Conservation (phyloP, 2,113 vertebrate species). For the Phrynosoma platyrhinos region DNA sequence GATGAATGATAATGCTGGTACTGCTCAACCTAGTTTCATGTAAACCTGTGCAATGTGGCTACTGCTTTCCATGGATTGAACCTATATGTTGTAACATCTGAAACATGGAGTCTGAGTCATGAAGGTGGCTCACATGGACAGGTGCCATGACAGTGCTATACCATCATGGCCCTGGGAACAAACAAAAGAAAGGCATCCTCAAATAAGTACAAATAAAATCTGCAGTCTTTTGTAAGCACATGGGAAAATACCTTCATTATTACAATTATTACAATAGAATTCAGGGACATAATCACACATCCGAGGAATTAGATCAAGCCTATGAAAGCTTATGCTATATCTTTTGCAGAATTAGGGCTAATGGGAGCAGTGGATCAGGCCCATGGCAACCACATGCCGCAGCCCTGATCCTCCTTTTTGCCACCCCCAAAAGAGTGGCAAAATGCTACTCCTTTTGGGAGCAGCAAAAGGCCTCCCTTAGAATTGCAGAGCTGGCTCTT, state of each 20-base stretch:
- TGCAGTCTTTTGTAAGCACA: not conserved
- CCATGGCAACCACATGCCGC: too few species aligned
- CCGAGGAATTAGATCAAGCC: too few species aligned
- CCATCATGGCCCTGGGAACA: not conserved
- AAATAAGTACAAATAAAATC: not conserved
- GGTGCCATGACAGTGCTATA: not conserved
- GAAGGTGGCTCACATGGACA: not conserved
- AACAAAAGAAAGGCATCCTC: not conserved
- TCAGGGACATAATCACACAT: too few species aligned
- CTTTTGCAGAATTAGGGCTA: too few species aligned
- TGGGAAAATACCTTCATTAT: too few species aligned
- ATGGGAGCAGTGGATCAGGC: too few species aligned
- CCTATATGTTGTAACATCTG: not conserved
- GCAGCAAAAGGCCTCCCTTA: too few species aligned
- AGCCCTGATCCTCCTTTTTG: too few species aligned
- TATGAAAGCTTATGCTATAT: not conserved
- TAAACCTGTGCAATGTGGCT: not conserved
- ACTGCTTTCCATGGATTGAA: conserved; percentile 10
- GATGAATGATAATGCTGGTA: not conserved
- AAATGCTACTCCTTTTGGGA: too few species aligned
- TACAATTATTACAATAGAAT: too few species aligned
- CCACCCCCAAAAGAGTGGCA: too few species aligned
- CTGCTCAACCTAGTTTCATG: conserved; percentile 32
- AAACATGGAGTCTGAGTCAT: not conserved
- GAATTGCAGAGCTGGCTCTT: too few species aligned